Evolutionary conservation across 1,140 invertebrate genomes (phyloP), one percentile per base, ranked within the genome.

Genomic region (Vanessa tameamea): DNA sequence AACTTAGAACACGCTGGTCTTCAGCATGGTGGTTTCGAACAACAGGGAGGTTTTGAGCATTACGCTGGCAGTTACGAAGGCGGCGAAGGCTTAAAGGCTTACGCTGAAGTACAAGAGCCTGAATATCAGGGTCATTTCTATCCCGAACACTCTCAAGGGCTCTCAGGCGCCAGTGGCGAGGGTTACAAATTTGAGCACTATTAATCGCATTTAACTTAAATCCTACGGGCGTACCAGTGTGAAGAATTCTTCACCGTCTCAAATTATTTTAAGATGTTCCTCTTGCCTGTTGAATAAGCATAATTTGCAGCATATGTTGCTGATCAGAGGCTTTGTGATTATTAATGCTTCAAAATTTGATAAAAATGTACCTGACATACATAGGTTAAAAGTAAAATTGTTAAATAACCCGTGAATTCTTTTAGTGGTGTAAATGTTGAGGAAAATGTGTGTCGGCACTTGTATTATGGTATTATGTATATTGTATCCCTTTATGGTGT

Each of bases 331-430:
- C 76, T 80, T 78, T 78, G 64, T 76, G 73, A 53, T 79, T 77
- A 71, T 73, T 79, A 76, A 81, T 66, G 75, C 77, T 79, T 78
- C 67, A 73, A 75, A 75, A 77, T 79, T 77, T 72, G 69, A 81
- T 77, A 65, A 71, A 79, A 80, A 86, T 82, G 89, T 92, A 91
- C 88, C 90, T 92, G 89, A 91, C 75, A 74, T 85, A 85, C 81
- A 73, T 80, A 76, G 61, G 74, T 85, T 87, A 67, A 80, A 71
- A 14, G 16, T 66, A 81, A 82, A 86, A 84, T 86, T 76, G 68
- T 87, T 68, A 77, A 73, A 74, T 71, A 77, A 79, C 79, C 81
- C 78, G 80, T 82, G 81, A 81, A 83, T 87, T 86, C 82, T 81
- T 76, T 74, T 72, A 61, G 72, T 72, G 59, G 59, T 77, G 72